phyloP scores from a whole-genome alignment of 2,888 invertebrate genomes.

The Epistrophe eligans region DNA sequence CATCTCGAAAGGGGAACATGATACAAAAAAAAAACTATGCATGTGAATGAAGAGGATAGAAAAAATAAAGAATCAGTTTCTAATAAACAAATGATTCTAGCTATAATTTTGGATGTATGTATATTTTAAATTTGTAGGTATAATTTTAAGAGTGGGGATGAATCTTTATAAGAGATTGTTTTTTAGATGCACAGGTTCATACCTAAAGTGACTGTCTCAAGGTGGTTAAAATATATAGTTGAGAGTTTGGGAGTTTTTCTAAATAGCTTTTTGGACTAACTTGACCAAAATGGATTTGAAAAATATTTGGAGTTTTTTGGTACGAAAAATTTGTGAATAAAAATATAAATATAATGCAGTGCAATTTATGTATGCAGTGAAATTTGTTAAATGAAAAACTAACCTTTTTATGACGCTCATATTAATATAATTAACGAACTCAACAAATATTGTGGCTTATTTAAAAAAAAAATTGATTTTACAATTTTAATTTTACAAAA shows the following conservation, averaged over 20 bases:
- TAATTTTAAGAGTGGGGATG: constrained; percentile 62
- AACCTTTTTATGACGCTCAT: no score
- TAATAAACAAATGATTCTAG: constrained; percentile 59
- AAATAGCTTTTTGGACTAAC: constrained; percentile 23
- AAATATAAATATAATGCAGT: neutral
- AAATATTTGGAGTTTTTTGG: constrained; percentile 50
- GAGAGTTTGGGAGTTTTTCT: constrained; percentile 5
- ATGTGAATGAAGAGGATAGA: constrained; percentile 51
- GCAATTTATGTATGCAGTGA: neutral
- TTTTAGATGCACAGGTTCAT: constrained; percentile 41
- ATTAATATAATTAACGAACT: no score
- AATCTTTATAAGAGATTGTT: constrained; percentile 47
- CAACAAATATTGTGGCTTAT: no score
- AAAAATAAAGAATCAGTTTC: constrained; percentile 17
- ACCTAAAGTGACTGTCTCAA: constrained; percentile 26
- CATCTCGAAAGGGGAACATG: constrained; percentile 39
- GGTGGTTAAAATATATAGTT: constrained; percentile 28
- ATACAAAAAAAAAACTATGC: constrained; percentile 27
- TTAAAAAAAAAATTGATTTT: no score
- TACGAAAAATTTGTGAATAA: constrained; percentile 39
- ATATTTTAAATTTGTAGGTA: neutral
- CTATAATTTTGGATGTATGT: constrained; percentile 19
- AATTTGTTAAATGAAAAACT: neutral
- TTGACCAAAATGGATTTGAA: constrained; percentile 46
- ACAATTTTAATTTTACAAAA: no score